phyloP scores from a whole-genome alignment of 2,113 vertebrate genomes.

The Illadopsis cleaveri region DNA sequence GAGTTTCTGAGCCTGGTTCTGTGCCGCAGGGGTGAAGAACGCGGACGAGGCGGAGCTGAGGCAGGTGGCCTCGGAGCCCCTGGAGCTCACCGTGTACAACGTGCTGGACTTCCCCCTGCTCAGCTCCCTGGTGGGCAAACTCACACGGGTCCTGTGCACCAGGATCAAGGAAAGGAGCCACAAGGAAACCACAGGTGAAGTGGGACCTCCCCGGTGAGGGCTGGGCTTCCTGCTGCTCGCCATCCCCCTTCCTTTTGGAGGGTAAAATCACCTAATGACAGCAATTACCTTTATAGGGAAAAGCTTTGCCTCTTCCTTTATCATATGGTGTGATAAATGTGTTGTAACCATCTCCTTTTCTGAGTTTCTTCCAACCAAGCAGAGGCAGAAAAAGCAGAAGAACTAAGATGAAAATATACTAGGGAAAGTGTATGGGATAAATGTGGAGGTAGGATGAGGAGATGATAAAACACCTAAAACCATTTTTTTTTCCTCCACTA shows the following conservation, averaged over 20 bases:
- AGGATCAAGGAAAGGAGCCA: slow-evolving; percentile 81
- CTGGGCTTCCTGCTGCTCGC: not conserved
- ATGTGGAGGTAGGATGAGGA: not conserved
- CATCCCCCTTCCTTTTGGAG: not conserved
- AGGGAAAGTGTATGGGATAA: not conserved
- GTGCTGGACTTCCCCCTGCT: slow-evolving; percentile 92
- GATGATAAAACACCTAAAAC: not conserved
- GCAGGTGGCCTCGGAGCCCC: slow-evolving; percentile 86
- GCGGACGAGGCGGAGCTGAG: slow-evolving; percentile 88
- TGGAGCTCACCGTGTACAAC: slow-evolving; percentile 87
- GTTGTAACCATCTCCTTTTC: not conserved
- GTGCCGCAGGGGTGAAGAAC: slow-evolving; percentile 87
- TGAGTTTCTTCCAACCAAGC: too few species aligned
- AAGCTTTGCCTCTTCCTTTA: not conserved
- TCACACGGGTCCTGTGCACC: slow-evolving; percentile 85
- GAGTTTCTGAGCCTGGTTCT: not conserved
- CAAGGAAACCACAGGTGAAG: slow-evolving; percentile 49
- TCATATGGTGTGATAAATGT: not conserved
- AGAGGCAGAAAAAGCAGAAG: not conserved
- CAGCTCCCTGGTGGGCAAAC: slow-evolving; percentile 79
- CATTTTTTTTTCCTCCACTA: accelerated
- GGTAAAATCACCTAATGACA: not conserved
- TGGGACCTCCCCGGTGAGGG: not conserved
- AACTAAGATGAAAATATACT: not conserved
- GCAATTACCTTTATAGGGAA: accelerated